Base-by-base conservation (phyloP, 2,113 vertebrate genomes). In the Camelus bactrianus region DNA sequence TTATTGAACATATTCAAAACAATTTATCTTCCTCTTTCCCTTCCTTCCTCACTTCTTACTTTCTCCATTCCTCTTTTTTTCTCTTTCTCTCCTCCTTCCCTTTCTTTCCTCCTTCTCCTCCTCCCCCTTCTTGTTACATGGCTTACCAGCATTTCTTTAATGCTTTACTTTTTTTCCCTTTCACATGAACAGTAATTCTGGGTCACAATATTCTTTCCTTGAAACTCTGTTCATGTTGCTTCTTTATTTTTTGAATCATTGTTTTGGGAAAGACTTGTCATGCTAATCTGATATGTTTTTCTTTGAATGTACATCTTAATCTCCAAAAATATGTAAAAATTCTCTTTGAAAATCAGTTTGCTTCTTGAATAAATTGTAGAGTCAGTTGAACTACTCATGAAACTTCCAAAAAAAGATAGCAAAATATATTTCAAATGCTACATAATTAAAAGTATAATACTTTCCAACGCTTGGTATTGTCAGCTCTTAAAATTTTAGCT, bases 291-390 rank as follows among this genome's bases (percentile, higher is more conserved):
- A 35, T 35, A 35, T 42, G 32, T 79, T 87, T 72, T 85, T 73
- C 30, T 91, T 73, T 88, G 38, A 75, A 50, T 79, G 28, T 91
- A 30, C 19, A 50, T 46, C 52, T 91, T 82, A 87, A 58, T 95
- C 75, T 95, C 35, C 72, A 84, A 91, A 92, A 56, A 42, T 65
- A 56, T 6, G 32, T 54, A 79, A 93, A 88, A 91, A 26, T 35
- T 35, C 28, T 86, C 28, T 94, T 87, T 50, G 58, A 81, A 93
- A 96, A 81, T 88, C 70, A 32, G 14, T 92, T 91, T 92, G n/a
- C 58, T 95, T 95, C 64, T 52, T 80, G 42, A 90, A 70, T 92
- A 82, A 85, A 87, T 79, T 73, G n/a, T 72, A 85, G 65, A 91
- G 14, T 58, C 67, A 89, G 32, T 48, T 75, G 87, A 93, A 83